These are phyloP conservation scores for Helleia helle DNA, from an alignment of 2,888 invertebrate species.

Conservation along the genomic window DNA sequence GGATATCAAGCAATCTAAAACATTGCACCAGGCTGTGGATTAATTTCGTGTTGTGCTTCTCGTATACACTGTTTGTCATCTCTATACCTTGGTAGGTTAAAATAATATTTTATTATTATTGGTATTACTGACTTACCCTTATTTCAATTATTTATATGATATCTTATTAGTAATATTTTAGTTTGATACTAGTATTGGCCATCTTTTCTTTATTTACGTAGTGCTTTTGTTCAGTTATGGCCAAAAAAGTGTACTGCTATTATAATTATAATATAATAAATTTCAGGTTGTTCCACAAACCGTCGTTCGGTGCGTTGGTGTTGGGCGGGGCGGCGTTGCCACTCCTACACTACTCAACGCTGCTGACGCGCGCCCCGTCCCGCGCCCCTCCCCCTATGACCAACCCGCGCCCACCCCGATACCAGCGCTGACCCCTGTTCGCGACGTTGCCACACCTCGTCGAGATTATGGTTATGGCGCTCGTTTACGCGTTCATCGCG, in stretches of 20 bases:
- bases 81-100: constrained; percentile 57
- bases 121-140: too few relatives aligned
- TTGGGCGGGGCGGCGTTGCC: constrained; percentile 43
- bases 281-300: constrained; percentile 52
- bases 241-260: too few relatives aligned
- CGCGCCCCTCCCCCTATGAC: constrained; percentile 33
- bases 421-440: not conserved
- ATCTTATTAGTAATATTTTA: too few relatives aligned
- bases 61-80: constrained; percentile 54
- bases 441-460: not conserved
- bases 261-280: constrained; percentile 5
- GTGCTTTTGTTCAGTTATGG: too few relatives aligned
- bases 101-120: too few relatives aligned
- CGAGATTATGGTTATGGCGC: too few relatives aligned
- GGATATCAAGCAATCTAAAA: constrained; percentile 55
- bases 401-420: constrained; percentile 28
- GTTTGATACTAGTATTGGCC: too few relatives aligned
- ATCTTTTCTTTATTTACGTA: too few relatives aligned
- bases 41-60: constrained; percentile 57
- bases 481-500: too few relatives aligned
- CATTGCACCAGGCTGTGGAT: constrained; percentile 53
- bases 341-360: constrained; percentile 51
- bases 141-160: too few relatives aligned
- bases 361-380: constrained; percentile 37
- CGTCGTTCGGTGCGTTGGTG: constrained; percentile 45